A percentile compares a stretch with the other conserved stretches of the same genome.
phyloP scores from a whole-genome alignment of 2,113 vertebrate genomes.

The Theropithecus gelada region DNA sequence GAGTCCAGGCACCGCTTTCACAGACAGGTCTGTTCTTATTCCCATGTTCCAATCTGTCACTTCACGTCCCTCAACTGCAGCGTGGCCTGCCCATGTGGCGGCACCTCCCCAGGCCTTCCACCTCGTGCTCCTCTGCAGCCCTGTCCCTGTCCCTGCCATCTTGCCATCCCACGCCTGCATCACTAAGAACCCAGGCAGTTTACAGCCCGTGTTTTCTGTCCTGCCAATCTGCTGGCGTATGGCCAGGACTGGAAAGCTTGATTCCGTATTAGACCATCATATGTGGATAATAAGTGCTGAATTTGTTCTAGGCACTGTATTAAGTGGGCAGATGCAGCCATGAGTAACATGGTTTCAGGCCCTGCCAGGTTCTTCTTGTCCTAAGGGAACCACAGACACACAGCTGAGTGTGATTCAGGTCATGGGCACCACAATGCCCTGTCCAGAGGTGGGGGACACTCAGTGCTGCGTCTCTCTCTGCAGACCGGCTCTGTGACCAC shows the following conservation, averaged over 20 bases:
- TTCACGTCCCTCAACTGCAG: neutral
- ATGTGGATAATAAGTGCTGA: neutral
- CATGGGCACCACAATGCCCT: neutral
- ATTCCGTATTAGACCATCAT: neutral
- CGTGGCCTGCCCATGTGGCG: rapidly evolving
- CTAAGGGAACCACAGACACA: neutral
- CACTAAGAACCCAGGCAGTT: no score
- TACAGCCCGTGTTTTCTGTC: neutral
- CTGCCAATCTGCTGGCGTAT: neutral
- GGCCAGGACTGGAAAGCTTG: neutral
- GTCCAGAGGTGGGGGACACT: neutral
- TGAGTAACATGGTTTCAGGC: neutral
- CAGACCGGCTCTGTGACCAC: neutral
- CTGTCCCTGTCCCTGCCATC: no score
- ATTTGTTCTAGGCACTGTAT: neutral
- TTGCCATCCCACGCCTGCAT: neutral
- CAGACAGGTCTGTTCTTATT: neutral
- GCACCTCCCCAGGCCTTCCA: neutral
- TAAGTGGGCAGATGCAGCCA: neutral
- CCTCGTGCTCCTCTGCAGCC: neutral
- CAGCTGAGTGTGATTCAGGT: neutral
- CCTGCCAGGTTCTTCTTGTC: neutral
- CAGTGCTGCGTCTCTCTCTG: no score
- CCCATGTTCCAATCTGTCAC: neutral
- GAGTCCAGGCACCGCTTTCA: rapidly evolving